phyloP scores from a whole-genome alignment of 2,113 vertebrate species.

The Gasterosteus nipponicus region DNA sequence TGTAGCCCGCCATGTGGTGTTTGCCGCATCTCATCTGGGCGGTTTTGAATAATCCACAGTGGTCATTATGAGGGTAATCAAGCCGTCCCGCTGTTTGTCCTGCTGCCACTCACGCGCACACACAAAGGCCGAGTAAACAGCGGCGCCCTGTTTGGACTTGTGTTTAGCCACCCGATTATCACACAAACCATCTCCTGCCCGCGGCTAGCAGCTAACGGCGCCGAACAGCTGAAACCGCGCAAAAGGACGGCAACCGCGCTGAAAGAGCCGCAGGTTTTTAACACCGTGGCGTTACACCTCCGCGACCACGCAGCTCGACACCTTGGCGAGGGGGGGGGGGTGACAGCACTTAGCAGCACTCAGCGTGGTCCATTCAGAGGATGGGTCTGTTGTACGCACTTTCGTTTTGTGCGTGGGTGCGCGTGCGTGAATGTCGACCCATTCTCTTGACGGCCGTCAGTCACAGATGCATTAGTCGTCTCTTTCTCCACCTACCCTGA shows the following conservation, averaged over 20 bases:
- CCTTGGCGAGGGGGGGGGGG: no score
- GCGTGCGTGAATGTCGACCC: constrained; percentile 48
- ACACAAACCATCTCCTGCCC: no score
- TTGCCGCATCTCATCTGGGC: constrained; percentile 59
- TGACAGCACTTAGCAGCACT: no score
- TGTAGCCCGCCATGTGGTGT: constrained; percentile 58
- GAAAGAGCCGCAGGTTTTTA: no score
- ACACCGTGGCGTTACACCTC: no score
- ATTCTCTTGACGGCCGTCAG: constrained; percentile 73
- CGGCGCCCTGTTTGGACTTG: constrained; percentile 1
- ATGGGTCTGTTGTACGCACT: constrained; percentile 7
- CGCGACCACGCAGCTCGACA: no score
- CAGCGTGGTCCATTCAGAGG: no score
- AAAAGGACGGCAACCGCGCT: no score
- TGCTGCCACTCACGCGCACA: constrained; percentile 50
- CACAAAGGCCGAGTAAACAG: not conserved
- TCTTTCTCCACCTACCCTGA: constrained; percentile 17
- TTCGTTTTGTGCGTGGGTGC: not conserved
- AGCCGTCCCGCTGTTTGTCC: constrained; percentile 63
- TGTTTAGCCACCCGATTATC: not conserved
- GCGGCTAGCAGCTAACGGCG: no score
- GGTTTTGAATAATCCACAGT: constrained; percentile 72
- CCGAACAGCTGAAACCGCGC: no score
- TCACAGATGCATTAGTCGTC: constrained; percentile 46
- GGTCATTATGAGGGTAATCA: constrained; percentile 68